Evolutionary conservation across 2,888 invertebrate genomes (phyloP), one percentile per base, ranked within the genome.

Genomic region (Salticus scenicus): DNA sequence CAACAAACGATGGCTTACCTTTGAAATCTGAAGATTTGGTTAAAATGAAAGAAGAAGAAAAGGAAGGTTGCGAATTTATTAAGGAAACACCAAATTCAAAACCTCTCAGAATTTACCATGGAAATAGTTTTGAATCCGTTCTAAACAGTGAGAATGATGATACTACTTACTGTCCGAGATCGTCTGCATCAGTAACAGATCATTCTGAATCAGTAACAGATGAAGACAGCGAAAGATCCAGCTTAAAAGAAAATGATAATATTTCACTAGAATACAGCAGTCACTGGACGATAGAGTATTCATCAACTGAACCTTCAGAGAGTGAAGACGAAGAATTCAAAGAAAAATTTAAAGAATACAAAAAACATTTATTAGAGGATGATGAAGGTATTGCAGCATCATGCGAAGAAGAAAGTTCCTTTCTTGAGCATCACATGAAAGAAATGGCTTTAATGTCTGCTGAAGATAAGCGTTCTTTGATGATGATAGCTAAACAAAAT

Each of bases 211-310:
- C 27, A n/a, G 57, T 24, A 37, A 12, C 27, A 0, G 31, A 42
- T 0, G 76, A 33, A 0, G 47, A 72, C 37, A 76, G 76, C 12
- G 37, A 71, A 7, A 24, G 41, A 0, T 73, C 67, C n/a, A 84
- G 83, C 69, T 24, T 77, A 14, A 84, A 84, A 28, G 83, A 84
- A n/a, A 67, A 84, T n/a, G 83, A 84, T 37, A 57, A 73, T 37
- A 27, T 33, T 0, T 77, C 77, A 0, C 67, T 67, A 0, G 83
- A 84, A 7, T 84, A 77, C 47, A 84, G 83, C 57, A 84, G 83
- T 12, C 83, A 84, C 27, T 84, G 83, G 83, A 84, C 83, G 0
- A 71, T 41, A 31, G 80, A 80, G 17, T 37, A 28, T 30, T 24
- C 67, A 0, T 77, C 83, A 14, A 30, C 47, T 0, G 77, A 77